These are phyloP conservation scores for Lycocorax pyrrhopterus DNA, from an alignment of 2,113 vertebrate genomes.

Conservation along the genomic window DNA sequence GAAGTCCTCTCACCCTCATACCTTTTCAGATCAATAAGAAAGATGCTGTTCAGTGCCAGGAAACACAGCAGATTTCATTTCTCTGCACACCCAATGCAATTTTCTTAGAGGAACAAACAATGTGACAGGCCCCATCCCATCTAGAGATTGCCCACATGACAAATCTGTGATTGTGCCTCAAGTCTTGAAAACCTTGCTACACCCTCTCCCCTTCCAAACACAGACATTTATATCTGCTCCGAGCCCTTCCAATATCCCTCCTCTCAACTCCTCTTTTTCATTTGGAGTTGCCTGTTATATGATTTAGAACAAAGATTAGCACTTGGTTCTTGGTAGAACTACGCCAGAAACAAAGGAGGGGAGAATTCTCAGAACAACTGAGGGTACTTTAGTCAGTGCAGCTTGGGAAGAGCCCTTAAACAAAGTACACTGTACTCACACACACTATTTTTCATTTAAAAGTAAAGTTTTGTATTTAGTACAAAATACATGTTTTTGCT, in stretches of 20 bases:
- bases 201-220: neutral
- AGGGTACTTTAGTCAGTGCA: neutral
- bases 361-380: neutral
- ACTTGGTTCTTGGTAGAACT: neutral
- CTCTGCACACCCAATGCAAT: neutral
- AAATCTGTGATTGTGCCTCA: neutral
- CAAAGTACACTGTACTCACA: neutral
- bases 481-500: slow-evolving; percentile 28
- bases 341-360: neutral
- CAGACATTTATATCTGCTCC: neutral
- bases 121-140: neutral
- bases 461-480: slow-evolving; percentile 2
- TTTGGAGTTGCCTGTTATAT: neutral
- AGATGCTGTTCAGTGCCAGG: neutral
- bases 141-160: neutral
- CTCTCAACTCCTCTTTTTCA: neutral
- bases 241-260: neutral
- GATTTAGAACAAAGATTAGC: neutral
- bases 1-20: neutral
- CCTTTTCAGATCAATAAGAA: neutral
- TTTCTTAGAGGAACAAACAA: neutral
- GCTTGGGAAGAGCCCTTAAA: neutral
- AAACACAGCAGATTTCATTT: neutral
- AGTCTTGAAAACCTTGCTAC: neutral
- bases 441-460: neutral